phyloP scores from a whole-genome alignment of 2,113 vertebrate species.

The Hippocampus comes region DNA sequence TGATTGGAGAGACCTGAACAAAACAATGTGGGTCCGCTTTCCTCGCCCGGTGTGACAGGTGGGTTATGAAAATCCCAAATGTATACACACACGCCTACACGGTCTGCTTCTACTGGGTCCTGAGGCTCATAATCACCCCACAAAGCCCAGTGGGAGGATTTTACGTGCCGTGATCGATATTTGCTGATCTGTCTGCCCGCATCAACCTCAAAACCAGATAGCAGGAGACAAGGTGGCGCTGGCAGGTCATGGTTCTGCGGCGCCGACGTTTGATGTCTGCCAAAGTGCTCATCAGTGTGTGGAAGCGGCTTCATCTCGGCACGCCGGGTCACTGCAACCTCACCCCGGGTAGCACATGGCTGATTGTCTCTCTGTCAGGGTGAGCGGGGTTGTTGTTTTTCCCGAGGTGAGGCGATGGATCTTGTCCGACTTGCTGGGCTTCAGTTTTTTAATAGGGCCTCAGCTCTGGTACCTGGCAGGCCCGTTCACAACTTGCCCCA shows the following conservation, averaged over 20 bases:
- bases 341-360: constrained; percentile 57
- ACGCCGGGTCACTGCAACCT: constrained; percentile 58
- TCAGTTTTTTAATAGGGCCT: constrained; percentile 60
- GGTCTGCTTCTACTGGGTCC: constrained; percentile 61
- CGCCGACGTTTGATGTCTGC: constrained; percentile 69
- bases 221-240: constrained; percentile 52
- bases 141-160: constrained; percentile 65
- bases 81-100: constrained; percentile 11
- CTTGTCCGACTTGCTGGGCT: constrained; percentile 55
- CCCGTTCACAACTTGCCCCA: constrained; percentile 43
- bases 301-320: constrained; percentile 54
- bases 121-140: constrained; percentile 64
- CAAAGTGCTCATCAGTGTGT: constrained; percentile 69
- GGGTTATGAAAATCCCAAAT: constrained; percentile 38
- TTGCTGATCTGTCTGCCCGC: constrained; percentile 63
- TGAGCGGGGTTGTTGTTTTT: constrained; percentile 55
- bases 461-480: constrained; percentile 49
- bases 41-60: constrained; percentile 47
- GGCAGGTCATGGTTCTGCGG: constrained; percentile 58
- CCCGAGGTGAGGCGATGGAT: constrained; percentile 52
- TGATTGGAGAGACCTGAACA: constrained; percentile 56
- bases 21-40: constrained; percentile 53
- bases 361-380: constrained; percentile 70
- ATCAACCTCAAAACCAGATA: constrained; percentile 64
- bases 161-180: constrained; percentile 71